Conservation (phyloP, 2,888 invertebrate species). For the Drosophila mercatorum region DNA sequence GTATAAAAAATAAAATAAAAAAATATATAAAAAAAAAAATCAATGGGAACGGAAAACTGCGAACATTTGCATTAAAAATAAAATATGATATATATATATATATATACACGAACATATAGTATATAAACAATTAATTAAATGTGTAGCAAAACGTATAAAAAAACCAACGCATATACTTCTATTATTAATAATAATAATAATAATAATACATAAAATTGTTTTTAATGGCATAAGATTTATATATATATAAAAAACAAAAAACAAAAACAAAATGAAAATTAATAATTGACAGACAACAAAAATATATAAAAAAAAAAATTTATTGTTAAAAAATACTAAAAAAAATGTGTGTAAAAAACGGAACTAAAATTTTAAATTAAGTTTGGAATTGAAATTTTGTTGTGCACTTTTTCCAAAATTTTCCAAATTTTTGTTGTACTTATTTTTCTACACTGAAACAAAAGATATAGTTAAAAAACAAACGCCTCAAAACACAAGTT, state of each 20-base stretch:
- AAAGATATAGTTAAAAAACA: slow-evolving; percentile 25
- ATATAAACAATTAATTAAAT: slow-evolving; percentile 54
- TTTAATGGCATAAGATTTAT: slow-evolving; percentile 52
- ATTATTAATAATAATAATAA: slow-evolving; percentile 25
- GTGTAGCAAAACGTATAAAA: slow-evolving; percentile 62
- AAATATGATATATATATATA: slow-evolving; percentile 27
- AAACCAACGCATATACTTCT: slow-evolving; percentile 48
- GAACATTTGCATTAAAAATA: slow-evolving; percentile 25
- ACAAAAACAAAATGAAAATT: neutral
- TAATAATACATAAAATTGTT: slow-evolving; percentile 45
- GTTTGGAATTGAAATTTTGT: no score
- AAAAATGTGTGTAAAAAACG: slow-evolving; percentile 4
- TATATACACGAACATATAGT: slow-evolving; percentile 39
- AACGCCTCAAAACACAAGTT: slow-evolving; percentile 13
- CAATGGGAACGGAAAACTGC: neutral
- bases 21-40: slow-evolving; percentile 3
- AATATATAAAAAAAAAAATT: slow-evolving; percentile 17
- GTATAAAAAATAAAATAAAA: slow-evolving; percentile 3
- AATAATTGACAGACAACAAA: slow-evolving; percentile 10
- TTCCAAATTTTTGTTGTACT: slow-evolving; percentile 37
- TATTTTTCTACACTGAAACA: slow-evolving; percentile 37
- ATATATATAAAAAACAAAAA: neutral
- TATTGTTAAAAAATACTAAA: slow-evolving; percentile 51
- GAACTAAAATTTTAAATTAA: slow-evolving; percentile 27
- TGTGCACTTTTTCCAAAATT: slow-evolving; percentile 15